Evolutionary conservation across 2,797 vertebrate genomes (phyloP).

Genomic region (Sebastes reedi): DNA sequence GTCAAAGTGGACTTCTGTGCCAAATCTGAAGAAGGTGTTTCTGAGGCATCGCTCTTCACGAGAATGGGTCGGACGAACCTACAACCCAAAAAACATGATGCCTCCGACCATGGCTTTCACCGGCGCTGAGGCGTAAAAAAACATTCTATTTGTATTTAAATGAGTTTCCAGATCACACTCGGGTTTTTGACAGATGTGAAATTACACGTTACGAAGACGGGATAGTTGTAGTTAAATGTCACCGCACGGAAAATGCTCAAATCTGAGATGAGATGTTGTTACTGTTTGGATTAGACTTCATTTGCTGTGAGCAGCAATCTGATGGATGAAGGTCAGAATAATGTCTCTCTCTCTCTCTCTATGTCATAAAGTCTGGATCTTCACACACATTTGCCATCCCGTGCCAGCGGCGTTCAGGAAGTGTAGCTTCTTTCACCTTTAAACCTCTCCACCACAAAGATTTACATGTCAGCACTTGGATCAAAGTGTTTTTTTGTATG

Average conservation of each 20-base stretch:
- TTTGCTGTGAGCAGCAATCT: constrained; percentile 7
- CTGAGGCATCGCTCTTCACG: background rate
- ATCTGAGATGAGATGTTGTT: background rate
- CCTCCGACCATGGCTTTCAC: too few species aligned
- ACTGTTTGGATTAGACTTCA: background rate
- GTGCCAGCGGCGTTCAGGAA: background rate
- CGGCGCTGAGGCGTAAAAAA: background rate
- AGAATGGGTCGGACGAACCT: background rate
- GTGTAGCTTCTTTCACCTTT: background rate
- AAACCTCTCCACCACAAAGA: background rate
- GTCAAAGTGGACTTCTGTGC: background rate
- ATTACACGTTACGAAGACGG: background rate
- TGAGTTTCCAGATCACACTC: background rate
- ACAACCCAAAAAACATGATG: background rate
- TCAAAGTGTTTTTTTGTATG: background rate
- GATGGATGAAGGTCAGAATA: constrained; percentile 19
- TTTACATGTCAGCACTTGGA: background rate
- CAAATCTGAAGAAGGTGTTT: background rate
- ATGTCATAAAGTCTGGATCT: background rate
- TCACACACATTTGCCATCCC: background rate
- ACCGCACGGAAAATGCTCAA: background rate
- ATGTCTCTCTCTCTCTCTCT: background rate
- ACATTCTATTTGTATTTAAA: background rate
- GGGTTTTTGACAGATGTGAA: background rate
- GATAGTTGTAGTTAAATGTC: constrained; percentile 14